Percentiles rank a stretch among this genome's conserved stretches.
phyloP scores from a whole-genome alignment of 2,113 vertebrate species.

The Microtus oregoni region DNA sequence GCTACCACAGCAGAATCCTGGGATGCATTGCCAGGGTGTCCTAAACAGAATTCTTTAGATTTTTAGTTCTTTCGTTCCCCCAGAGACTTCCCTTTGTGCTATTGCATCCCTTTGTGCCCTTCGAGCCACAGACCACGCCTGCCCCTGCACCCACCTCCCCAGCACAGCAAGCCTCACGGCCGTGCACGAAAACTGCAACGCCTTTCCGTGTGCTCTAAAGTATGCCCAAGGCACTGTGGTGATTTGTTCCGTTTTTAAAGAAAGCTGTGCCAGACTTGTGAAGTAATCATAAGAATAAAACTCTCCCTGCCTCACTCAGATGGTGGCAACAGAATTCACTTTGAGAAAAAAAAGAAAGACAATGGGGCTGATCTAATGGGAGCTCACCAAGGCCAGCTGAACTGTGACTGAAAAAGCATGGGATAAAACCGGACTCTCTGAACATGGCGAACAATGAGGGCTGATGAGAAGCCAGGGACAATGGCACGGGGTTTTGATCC shows the following conservation, averaged over 20 bases:
- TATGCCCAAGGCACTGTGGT: rapidly evolving
- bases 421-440: no score
- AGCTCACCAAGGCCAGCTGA: no score
- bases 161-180: rapidly evolving
- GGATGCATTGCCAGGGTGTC: no score
- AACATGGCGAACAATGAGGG: no score
- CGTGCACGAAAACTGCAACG: rapidly evolving
- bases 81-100: no score
- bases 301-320: rapidly evolving
- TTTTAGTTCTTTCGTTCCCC: background rate
- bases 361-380: no score
- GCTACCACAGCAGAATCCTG: background rate
- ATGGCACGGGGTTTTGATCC: no score
- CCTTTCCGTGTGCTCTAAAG: rapidly evolving
- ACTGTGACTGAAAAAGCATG: no score
- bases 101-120: no score
- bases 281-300: background rate
- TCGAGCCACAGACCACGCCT: rapidly evolving
- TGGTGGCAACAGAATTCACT: background rate
- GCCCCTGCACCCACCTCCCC: rapidly evolving
- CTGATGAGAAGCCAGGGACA: no score
- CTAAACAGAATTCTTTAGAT: background rate
- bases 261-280: rapidly evolving
- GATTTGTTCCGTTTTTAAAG: rapidly evolving
- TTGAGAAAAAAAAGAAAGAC: background rate